Evolutionary conservation across 2,888 invertebrate species (phyloP).

Genomic region (Pristionchus fissidentatus): DNA sequence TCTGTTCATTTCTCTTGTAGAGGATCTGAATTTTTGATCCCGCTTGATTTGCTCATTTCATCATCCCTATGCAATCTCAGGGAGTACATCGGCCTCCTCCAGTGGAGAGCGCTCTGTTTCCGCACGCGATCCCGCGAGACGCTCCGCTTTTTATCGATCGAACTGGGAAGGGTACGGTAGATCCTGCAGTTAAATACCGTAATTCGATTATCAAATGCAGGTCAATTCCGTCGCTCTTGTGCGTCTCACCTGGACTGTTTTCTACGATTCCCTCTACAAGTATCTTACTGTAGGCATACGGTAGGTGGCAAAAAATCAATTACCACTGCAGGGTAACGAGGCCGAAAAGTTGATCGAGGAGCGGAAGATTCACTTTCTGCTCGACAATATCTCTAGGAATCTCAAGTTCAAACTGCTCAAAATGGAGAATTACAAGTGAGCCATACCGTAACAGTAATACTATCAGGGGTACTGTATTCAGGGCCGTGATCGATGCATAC

Average conservation of each 20-base stretch:
- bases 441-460: neutral
- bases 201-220: neutral
- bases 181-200: neutral
- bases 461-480: slow-evolving; percentile 50
- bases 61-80: slow-evolving; percentile 9
- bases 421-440: slow-evolving; percentile 58
- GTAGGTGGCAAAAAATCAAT: neutral
- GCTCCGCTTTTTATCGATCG: slow-evolving; percentile 59
- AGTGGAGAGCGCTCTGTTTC: slow-evolving; percentile 62
- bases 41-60: too few species aligned
- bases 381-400: slow-evolving; percentile 58
- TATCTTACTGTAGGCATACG: slow-evolving; percentile 51
- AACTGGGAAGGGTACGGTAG: slow-evolving; percentile 52
- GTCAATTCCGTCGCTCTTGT: slow-evolving; percentile 58
- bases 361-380: slow-evolving; percentile 59
- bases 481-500: slow-evolving; percentile 62
- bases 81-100: slow-evolving; percentile 55
- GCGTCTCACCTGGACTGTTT: slow-evolving; percentile 60
- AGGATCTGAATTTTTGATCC: too few species aligned
- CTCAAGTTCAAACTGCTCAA: slow-evolving; percentile 54
- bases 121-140: slow-evolving; percentile 57
- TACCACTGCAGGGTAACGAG: neutral
- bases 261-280: slow-evolving; percentile 62
- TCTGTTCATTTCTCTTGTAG: too few species aligned
- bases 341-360: slow-evolving; percentile 36